Base-by-base conservation (phyloP, 2,113 vertebrate genomes). In the Epinephelus cyanopodus region DNA sequence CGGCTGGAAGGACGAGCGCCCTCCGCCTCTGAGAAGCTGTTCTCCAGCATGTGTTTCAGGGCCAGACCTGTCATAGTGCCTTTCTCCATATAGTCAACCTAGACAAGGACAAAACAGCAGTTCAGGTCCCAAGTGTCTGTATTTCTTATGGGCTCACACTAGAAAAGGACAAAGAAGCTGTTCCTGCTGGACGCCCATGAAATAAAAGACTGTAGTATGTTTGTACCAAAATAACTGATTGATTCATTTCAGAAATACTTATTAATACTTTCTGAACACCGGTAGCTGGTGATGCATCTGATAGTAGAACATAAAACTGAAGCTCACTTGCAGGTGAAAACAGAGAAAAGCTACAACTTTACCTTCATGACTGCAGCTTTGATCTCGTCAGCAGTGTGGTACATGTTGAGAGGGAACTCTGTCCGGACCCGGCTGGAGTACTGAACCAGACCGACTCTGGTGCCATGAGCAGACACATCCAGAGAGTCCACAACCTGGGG, bases 21-120 rank as follows among this genome's bases (percentile, higher is more conserved):
- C 88, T 98, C 97, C 0, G 95, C 89, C 94, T 98, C 97, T 0
- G 97, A 96, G 95, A 99, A 99, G 85, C 97, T 98, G 93, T 97
- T 97, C 89, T 99, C 97, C 91, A 98, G 92, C 98, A 99, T 97
- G 93, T 99, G 97, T 47, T 97, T 97, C 65, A 99, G 95, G 1
- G 98, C 97, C 85, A 99, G 93, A 4, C 98, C 98, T 0, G 98
- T 99, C 98, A 99, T 99, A 25, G 98, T 99, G 0, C 98, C 98
- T n/a, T 98, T 99, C 93, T 99, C 98, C 98, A 99, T 99, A 94
- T 99, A 99, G 13, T 97, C 95, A 58, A 99, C 94, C 94, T 94
- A 1, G 1, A 67, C 33, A 3, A n/a, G 45, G 7, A 37, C 42
- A 47, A 4, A n/a, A 23, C 4, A 45, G 13, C 29, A 14, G 9